phyloP scores from a whole-genome alignment of 2,797 vertebrate genomes.

The Paramormyrops hopkinsi region DNA sequence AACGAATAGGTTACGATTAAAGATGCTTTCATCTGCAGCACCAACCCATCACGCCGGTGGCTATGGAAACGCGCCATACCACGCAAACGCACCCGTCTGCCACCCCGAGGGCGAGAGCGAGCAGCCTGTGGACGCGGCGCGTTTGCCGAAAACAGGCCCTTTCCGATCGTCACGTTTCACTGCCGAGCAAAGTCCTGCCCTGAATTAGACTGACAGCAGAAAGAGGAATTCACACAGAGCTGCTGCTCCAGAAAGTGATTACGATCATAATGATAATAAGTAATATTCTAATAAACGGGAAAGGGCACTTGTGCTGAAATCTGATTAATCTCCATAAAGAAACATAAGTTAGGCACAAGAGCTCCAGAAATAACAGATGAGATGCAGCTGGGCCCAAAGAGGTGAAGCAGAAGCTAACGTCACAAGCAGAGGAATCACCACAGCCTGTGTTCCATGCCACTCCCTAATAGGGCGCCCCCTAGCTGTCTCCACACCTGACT shows the following conservation, averaged over 20 bases:
- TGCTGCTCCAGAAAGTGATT: background rate
- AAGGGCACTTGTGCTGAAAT: slow-evolving; percentile 1
- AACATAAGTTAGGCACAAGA: background rate
- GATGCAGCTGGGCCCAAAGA: background rate
- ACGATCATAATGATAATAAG: background rate
- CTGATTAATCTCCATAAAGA: background rate
- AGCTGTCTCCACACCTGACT: background rate
- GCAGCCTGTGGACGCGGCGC: background rate
- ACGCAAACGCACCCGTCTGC: background rate
- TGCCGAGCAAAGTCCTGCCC: background rate
- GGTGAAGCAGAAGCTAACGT: background rate
- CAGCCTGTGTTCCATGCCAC: background rate
- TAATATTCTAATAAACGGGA: background rate
- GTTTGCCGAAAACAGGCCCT: background rate
- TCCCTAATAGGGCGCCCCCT: background rate
- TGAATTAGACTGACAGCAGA: background rate
- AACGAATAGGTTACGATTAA: background rate
- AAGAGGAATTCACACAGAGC: background rate
- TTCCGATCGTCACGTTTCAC: background rate
- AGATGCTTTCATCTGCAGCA: background rate
- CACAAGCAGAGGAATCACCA: background rate
- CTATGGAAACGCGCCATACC: background rate
- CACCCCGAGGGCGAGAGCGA: background rate
- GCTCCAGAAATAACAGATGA: background rate
- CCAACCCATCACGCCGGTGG: background rate